Percentiles rank a stretch among this genome's conserved stretches.
These are phyloP conservation scores for Callithrix jacchus DNA, from an alignment of 2,113 vertebrate genomes.

Conservation along the genomic window DNA sequence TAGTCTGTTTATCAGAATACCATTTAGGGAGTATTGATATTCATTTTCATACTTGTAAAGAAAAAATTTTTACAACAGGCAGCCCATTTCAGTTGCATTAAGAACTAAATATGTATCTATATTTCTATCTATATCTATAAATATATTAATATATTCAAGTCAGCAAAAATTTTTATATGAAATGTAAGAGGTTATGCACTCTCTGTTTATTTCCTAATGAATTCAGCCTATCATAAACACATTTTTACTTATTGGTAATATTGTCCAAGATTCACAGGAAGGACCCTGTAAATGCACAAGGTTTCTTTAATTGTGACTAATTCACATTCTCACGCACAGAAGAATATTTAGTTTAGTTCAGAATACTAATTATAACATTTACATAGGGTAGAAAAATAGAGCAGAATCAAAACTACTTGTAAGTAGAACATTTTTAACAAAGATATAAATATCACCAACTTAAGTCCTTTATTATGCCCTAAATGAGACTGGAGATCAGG, in stretches of 20 bases:
- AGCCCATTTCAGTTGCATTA: not conserved
- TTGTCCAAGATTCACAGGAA: not conserved
- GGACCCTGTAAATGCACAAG: not conserved
- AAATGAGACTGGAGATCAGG: not conserved
- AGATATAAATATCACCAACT: not conserved
- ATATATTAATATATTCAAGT: not conserved
- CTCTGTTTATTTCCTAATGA: not conserved
- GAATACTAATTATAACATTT: not conserved
- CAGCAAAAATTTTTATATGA: not conserved
- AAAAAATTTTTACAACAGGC: not conserved
- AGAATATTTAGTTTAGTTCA: not conserved
- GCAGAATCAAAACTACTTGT: not conserved
- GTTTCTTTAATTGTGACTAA: not conserved
- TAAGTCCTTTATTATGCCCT: not conserved
- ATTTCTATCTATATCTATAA: not conserved
- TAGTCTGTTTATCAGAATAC: constrained; percentile 29
- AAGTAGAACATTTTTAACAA: not conserved
- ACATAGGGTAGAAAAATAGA: not conserved
- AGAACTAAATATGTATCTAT: not conserved
- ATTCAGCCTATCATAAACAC: not conserved
- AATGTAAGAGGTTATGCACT: not conserved
- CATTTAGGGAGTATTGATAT: constrained; percentile 24
- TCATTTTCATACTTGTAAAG: constrained; percentile 61
- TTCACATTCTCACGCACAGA: not conserved
- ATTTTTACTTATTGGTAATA: not conserved